These are phyloP conservation scores for Drosophila malerkotliana DNA, from an alignment of 1,140 invertebrate genomes.

Conservation along the genomic window DNA sequence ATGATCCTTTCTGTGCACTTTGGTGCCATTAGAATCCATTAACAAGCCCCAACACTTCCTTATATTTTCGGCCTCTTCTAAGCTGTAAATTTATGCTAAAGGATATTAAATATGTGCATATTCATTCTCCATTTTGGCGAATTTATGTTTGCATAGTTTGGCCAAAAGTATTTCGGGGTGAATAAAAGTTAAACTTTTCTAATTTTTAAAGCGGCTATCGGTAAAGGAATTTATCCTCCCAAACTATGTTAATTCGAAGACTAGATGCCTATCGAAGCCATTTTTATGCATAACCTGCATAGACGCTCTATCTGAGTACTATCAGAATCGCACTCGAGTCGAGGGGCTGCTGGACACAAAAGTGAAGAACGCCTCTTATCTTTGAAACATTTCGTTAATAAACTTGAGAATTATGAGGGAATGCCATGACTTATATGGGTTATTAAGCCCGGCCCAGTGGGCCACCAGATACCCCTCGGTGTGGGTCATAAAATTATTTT, in stretches of 20 bases:
- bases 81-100: constrained; percentile 25
- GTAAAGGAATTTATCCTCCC: too few relatives aligned
- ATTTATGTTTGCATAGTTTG: background rate
- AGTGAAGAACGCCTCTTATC: constrained; percentile 18
- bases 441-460: constrained; percentile 16
- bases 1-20: constrained; percentile 4
- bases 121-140: background rate
- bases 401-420: constrained; percentile 38
- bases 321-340: constrained; percentile 39
- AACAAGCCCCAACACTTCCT: constrained; percentile 51
- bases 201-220: background rate
- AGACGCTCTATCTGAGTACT: constrained; percentile 9
- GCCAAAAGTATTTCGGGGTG: background rate
- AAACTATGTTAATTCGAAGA: background rate
- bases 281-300: too few relatives aligned
- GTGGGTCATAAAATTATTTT: constrained; percentile 30
- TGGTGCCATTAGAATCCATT: constrained; percentile 36
- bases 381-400: constrained; percentile 33
- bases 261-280: too few relatives aligned
- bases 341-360: constrained; percentile 34
- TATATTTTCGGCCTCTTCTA: background rate
- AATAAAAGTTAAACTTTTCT: background rate
- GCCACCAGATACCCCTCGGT: background rate
- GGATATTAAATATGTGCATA: constrained; percentile 6
- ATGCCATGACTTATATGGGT: constrained; percentile 40